Percentiles rank a stretch among this genome's conserved stretches.
Conservation (phyloP, 1,140 invertebrate genomes). For the Lycorma delicatula region DNA sequence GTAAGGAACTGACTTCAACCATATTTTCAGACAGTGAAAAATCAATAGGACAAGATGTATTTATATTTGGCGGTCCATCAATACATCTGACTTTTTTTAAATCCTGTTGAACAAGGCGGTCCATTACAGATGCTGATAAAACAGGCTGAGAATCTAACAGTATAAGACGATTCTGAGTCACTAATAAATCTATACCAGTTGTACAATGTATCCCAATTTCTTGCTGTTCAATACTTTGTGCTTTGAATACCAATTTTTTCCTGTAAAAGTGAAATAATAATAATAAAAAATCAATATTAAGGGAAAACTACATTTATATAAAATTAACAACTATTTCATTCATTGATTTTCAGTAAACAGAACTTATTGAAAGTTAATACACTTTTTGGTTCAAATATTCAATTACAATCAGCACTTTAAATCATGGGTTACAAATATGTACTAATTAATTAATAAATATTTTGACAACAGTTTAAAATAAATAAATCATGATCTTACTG, state of each 20-base stretch:
- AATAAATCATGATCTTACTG: too few species aligned
- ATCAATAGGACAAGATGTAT: conserved; percentile 36
- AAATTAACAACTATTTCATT: too few species aligned
- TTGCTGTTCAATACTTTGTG: conserved; percentile 29
- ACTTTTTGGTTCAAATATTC: too few species aligned
- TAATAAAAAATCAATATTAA: neutral
- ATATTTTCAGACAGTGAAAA: conserved; percentile 52
- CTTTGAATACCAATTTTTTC: conserved; percentile 14
- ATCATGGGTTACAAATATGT: too few species aligned
- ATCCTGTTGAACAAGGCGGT: conserved; percentile 30
- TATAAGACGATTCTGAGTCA: conserved; percentile 52
- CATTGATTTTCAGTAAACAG: too few species aligned
- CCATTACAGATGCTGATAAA: conserved; percentile 53
- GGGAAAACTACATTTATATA: neutral
- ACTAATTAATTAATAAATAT: too few species aligned
- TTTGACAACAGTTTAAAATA: too few species aligned
- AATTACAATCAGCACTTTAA: too few species aligned
- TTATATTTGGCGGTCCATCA: neutral
- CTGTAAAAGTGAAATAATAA: neutral
- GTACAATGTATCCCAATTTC: conserved; percentile 50
- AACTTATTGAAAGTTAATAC: too few species aligned
- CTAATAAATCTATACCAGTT: conserved; percentile 51
- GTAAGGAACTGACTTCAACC: conserved; percentile 63
- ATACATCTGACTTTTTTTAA: neutral
- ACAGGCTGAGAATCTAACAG: conserved; percentile 55